Evolutionary conservation across 30 jellyfish, hydroid and myxozoan species (phyloP).

Genomic region (Chrysaora quinquecirrha): DNA sequence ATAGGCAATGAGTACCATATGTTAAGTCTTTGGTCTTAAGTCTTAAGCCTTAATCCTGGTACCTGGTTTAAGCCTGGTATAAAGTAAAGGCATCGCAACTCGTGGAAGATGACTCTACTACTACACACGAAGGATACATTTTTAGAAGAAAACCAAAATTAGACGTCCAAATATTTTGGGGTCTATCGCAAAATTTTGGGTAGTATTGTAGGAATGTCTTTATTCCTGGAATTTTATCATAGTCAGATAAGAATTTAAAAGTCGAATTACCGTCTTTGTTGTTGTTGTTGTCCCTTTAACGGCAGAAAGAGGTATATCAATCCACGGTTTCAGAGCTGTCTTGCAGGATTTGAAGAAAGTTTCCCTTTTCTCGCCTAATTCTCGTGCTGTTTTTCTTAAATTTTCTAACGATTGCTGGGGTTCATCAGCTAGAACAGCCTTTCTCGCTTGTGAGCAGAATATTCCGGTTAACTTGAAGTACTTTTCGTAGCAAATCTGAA

Average conservation of each 20-base stretch:
- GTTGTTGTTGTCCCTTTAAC: neutral
- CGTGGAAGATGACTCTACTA: too few species aligned
- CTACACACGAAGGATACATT: neutral
- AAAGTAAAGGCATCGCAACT: too few species aligned
- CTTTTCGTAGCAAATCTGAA: constrained; percentile 13
- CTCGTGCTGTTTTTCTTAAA: constrained; percentile 15
- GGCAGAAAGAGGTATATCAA: constrained; percentile 18
- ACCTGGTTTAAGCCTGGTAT: too few species aligned
- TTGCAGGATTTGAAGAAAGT: constrained; percentile 5
- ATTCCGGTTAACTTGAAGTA: constrained; percentile 39
- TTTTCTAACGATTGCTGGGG: neutral
- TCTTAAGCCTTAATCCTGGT: too few species aligned
- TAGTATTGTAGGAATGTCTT: neutral
- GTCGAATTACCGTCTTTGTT: neutral
- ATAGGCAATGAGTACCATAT: too few species aligned
- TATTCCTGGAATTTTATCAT: neutral
- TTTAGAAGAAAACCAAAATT: neutral
- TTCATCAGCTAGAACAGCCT: constrained; percentile 38
- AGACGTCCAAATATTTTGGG: neutral
- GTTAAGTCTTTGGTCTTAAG: too few species aligned
- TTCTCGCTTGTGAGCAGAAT: constrained; percentile 61
- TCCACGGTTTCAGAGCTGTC: constrained; percentile 21
- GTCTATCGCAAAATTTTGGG: neutral
- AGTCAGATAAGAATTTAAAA: neutral
- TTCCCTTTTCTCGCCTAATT: constrained; percentile 2